Base-by-base conservation (phyloP, 2,113 vertebrate species). In the Chamaea fasciata region DNA sequence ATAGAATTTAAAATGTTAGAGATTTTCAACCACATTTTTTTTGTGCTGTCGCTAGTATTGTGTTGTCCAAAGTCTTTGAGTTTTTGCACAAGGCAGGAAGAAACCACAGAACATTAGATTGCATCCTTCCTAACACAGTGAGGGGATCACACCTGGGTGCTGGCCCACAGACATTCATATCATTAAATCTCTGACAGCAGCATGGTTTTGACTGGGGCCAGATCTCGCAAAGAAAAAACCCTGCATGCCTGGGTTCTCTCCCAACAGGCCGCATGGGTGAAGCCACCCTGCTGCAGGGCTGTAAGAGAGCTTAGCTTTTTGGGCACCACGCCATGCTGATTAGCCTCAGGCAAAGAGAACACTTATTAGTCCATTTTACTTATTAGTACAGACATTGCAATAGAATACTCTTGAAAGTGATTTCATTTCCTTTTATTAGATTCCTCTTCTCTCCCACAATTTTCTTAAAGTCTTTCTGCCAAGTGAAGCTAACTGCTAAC, bases 361-460 rank as follows among this genome's bases (percentile, higher is more conserved):
- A 74, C 83, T 77, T 90, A 83, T 81, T 95, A 92, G 76, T 37
- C 83, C 64, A 31, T 86, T 96, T 81, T 88, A 86, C 76, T 92
- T 90, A 89, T 74, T 95, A 95, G 86, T 75, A 78, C 46, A 83
- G 76, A 83, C 68, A 70, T n/a, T 63, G 89, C 91, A 91, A 76
- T 87, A 74, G 81, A 95, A 83, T 87, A 85, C 57, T 95, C 78
- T 89, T 95, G 65, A 90, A 94, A 89, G 74, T 1, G 1, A 91
- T 87, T 95, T 92, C 73, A 95, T 96, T 96, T 91, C 78, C 74
- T 80, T 92, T 80, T 85, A 95, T 78, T 74, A 73, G 78, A 59
- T 62, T 92, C 28, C 62, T 91, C 71, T 88, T 52, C 83, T 92
- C 62, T 95, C 26, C 46, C 27, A 50, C 80, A 83, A 59, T 91